Evolutionary conservation across 2,113 vertebrate genomes (phyloP), one percentile per base, ranked within the genome.

Genomic region (Catagonus wagneri): DNA sequence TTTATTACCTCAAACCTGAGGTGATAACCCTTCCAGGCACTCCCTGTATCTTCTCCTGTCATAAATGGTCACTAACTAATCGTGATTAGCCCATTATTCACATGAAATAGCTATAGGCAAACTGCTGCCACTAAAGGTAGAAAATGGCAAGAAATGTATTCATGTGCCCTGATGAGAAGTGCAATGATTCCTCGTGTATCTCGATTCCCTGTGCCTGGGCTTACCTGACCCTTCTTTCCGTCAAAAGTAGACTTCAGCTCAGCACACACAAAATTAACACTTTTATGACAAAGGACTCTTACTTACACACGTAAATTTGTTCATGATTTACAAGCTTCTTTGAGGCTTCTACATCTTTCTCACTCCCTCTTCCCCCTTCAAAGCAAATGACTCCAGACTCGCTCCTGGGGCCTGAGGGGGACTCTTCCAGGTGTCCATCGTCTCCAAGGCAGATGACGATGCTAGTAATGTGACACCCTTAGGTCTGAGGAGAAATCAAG

Each of bases 201-300:
- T 71, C 76, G 23, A 87, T 66, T 92, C 27, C 66, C 11, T 80
- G 25, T 66, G 32, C 78, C 15, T 69, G 29, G 23, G 9, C 66
- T 93, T 56, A 44, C 27, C 54, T 1, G 14, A 66, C 15, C 16
- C 12, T 44, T 90, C 27, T 60, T 94, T 71, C 27, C 23, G 44
- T 54, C 74, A 76, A 2, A 19, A 14, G 60, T 65, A 76, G 58
- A 89, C 76, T 63, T 89, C n/a, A 88, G n/a, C 61, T 78, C n/a
- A 39, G 89, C 44, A 93, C 39, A 68, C 52, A 61, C 16, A 94
- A 94, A 60, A 80, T 69, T 29, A 90, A 94, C 32, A 11, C 11
- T 94, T 92, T 93, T 72, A 68, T 90, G 39, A 95, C 15, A 66
- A 92, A 56, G 44, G 27, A 85, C 71, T 93, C 32, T 86, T 74